Conservation (phyloP, 2,888 invertebrate species). For the Prionchulus punctatus region DNA sequence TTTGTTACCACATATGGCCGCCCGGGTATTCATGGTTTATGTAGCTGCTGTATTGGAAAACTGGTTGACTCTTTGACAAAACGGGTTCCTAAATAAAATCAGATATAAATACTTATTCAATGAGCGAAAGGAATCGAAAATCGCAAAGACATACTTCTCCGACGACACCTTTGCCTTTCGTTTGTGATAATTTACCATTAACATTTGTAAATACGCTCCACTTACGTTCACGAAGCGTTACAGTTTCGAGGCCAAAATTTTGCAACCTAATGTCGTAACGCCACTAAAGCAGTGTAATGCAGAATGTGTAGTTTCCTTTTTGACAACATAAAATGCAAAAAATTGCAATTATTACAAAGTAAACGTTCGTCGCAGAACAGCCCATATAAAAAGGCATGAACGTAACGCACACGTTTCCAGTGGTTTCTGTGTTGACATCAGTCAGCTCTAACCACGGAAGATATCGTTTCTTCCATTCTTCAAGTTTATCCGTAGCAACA, state of each 20-base stretch:
- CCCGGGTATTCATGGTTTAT: slow-evolving; percentile 79
- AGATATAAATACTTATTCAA: too few species aligned
- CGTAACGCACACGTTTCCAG: slow-evolving; percentile 83
- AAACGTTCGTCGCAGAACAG: slow-evolving; percentile 41
- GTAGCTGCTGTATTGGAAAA: slow-evolving; percentile 94
- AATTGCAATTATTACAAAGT: too few species aligned
- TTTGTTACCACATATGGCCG: slow-evolving; percentile 11
- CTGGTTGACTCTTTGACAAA: slow-evolving; percentile 65
- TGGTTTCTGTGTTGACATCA: slow-evolving; percentile 91
- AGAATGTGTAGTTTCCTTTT: too few species aligned
- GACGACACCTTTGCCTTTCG: slow-evolving; percentile 71
- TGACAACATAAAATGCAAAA: too few species aligned
- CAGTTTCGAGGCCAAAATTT: slow-evolving; percentile 62
- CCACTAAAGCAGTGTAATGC: too few species aligned
- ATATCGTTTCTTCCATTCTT: neutral
- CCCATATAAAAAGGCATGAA: slow-evolving; percentile 92
- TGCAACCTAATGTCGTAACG: slow-evolving; percentile 90
- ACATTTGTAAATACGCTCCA: slow-evolving; percentile 94
- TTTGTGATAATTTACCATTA: slow-evolving; percentile 63
- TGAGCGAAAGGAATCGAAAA: too few species aligned
- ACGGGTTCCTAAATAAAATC: slow-evolving; percentile 81
- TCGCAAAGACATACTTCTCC: too few species aligned
- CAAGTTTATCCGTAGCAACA: neutral
- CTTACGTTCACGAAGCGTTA: slow-evolving; percentile 85
- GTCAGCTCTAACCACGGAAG: slow-evolving; percentile 85